phyloP scores from a whole-genome alignment of 1,140 invertebrate species.

The Trichonephila clavipes region DNA sequence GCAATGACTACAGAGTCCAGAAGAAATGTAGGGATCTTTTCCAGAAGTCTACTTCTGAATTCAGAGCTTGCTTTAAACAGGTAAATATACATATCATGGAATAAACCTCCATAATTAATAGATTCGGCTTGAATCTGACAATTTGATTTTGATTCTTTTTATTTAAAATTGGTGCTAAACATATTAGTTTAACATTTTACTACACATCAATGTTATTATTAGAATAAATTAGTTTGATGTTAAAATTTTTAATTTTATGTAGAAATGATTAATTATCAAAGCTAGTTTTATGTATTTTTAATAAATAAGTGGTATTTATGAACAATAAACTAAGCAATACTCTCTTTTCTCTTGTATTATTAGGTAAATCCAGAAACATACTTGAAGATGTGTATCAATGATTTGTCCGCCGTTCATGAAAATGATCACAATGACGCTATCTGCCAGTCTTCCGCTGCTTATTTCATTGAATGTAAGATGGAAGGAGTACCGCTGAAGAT shows the following conservation, averaged over 20 bases:
- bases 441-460: slow-evolving; percentile 89
- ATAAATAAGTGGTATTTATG: no score
- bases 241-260: no score
- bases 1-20: slow-evolving; percentile 77
- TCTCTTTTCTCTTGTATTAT: not conserved
- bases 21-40: slow-evolving; percentile 87
- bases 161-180: no score
- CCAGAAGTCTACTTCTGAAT: slow-evolving; percentile 85
- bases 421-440: slow-evolving; percentile 52
- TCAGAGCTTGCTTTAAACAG: slow-evolving; percentile 82
- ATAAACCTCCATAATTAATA: no score
- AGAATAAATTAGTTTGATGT: no score
- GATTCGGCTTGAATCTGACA: not conserved
- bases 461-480: slow-evolving; percentile 88
- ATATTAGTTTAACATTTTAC: no score
- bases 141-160: no score
- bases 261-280: no score
- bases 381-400: slow-evolving; percentile 81
- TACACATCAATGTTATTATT: no score
- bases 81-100: slow-evolving; percentile 73
- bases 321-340: no score
- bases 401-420: slow-evolving; percentile 77
- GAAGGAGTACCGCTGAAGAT: slow-evolving; percentile 88
- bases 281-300: no score
- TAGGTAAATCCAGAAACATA: slow-evolving; percentile 80